Conservation (phyloP, 1,140 invertebrate species). For the Nasonia longicornis region DNA sequence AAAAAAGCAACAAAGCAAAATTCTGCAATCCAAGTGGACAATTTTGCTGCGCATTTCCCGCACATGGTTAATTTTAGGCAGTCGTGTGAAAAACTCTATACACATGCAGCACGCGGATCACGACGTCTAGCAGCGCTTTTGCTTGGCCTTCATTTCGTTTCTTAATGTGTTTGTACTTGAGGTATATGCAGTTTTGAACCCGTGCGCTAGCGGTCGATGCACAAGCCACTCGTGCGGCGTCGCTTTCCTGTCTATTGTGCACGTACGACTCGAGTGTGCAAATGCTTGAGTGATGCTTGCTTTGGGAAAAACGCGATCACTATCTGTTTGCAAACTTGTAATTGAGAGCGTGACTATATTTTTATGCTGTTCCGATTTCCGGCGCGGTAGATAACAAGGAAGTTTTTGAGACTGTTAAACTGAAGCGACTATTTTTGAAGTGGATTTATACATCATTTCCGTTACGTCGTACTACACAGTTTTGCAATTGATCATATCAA, state of each 20-base stretch:
- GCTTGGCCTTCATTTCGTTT: conserved; percentile 15
- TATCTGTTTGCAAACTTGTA: no score
- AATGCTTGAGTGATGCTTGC: background rate
- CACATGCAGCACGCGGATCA: background rate
- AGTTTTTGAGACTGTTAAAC: no score
- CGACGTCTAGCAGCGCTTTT: background rate
- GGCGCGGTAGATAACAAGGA: no score
- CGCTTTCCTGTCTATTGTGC: background rate
- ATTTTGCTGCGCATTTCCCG: background rate
- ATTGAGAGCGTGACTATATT: no score
- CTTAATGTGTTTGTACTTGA: conserved; percentile 17
- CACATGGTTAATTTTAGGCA: background rate
- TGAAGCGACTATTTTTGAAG: no score
- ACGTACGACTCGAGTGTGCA: background rate
- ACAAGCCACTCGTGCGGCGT: background rate
- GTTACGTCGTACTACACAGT: no score
- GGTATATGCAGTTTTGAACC: conserved; percentile 1
- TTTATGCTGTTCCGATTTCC: no score
- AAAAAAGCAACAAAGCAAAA: background rate
- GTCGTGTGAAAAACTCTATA: background rate
- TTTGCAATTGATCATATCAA: no score
- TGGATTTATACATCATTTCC: no score
- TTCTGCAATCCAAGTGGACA: background rate
- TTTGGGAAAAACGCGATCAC: background rate
- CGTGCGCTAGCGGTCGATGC: conserved; percentile 9